Evolutionary conservation across 92 coral and sea anemone species (phyloP).

Genomic region (Palythoa caribaeorum): DNA sequence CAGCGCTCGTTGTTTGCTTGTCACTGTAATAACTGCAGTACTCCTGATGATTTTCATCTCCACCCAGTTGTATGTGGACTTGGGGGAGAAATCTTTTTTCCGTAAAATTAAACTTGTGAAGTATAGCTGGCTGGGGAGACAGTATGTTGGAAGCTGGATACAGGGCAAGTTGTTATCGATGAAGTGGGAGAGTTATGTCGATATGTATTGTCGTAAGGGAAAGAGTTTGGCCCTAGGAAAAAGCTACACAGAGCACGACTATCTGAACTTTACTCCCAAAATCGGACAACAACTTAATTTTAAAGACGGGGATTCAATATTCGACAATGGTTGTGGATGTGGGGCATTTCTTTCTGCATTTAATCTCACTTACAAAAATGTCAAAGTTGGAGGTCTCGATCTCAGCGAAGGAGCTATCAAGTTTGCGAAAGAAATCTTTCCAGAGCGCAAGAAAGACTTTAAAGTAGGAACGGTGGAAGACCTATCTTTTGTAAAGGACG

Average conservation of each 20-base stretch:
- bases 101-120: conserved; percentile 69
- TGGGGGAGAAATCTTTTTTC: conserved; percentile 65
- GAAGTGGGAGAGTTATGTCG: conserved; percentile 74
- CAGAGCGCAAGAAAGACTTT: conserved; percentile 37
- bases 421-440: conserved; percentile 68
- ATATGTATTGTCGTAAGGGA: conserved; percentile 59
- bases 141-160: conserved; percentile 67
- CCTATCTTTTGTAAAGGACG: conserved; percentile 61
- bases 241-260: conserved; percentile 58
- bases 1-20: conserved; percentile 41
- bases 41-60: conserved; percentile 22
- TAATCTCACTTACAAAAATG: conserved; percentile 62
- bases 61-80: conserved; percentile 60
- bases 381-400: conserved; percentile 67
- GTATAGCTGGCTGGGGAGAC: conserved; percentile 65
- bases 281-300: conserved; percentile 56
- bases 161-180: conserved; percentile 57
- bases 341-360: conserved; percentile 71
- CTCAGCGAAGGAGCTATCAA: conserved; percentile 64
- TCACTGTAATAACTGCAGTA: background rate
- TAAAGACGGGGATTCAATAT: conserved; percentile 62
- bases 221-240: conserved; percentile 63
- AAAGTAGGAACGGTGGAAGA: conserved; percentile 70
- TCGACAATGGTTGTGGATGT: conserved; percentile 79
- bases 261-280: conserved; percentile 41